phyloP scores from a whole-genome alignment of 2,797 vertebrate species.

The Xiphophorus birchmanni region DNA sequence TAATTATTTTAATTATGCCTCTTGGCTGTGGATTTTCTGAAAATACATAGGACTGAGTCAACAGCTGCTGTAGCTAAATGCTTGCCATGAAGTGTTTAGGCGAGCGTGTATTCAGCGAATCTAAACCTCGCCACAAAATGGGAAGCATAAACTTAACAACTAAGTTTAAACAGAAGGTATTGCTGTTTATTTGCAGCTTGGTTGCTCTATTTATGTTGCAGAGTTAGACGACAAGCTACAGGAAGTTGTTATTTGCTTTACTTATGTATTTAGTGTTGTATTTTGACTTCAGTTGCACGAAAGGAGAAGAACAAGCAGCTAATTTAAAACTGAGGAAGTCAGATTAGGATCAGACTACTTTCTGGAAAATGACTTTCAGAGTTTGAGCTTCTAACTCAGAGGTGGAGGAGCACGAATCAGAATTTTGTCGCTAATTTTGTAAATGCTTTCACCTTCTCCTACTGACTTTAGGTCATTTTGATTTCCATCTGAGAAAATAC shows the following conservation, averaged over 20 bases:
- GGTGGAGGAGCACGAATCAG: neutral
- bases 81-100: neutral
- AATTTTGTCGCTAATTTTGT: neutral
- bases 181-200: neutral
- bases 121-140: neutral
- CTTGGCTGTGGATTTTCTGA: neutral
- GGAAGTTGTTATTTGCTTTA: neutral
- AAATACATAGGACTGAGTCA: constrained; percentile 1
- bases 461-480: neutral
- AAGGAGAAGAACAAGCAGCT: neutral
- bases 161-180: neutral
- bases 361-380: neutral
- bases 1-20: constrained; percentile 5
- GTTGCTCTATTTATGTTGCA: neutral
- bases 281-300: neutral
- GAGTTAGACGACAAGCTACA: neutral
- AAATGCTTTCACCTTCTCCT: neutral
- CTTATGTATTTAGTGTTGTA: neutral
- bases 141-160: neutral
- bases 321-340: neutral
- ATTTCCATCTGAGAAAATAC: neutral
- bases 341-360: neutral
- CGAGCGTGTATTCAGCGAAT: neutral
- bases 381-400: neutral
- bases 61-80: neutral